Base-by-base conservation (phyloP, 92 coral and sea anemone species). In the Galaxea fascicularis region DNA sequence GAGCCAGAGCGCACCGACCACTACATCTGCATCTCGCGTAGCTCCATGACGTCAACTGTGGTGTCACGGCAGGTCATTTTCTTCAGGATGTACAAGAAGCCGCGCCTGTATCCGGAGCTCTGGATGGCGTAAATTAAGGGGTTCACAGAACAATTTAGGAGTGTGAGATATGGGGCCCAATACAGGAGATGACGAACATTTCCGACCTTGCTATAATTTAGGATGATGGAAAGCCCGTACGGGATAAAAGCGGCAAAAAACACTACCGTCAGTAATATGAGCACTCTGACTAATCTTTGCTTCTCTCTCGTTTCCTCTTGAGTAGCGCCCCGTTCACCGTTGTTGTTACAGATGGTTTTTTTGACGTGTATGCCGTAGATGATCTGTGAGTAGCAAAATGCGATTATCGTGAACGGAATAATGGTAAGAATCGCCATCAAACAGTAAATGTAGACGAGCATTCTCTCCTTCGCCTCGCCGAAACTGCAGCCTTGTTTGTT, bases 111-210 rank as follows among this genome's bases (percentile, higher is more conserved):
- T 85, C 88, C 87, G 13, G 92, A 86, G 82, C 98, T 94, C 59
- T 91, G 95, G 35, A 91, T 85, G 9, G 93, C 83, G 69, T 94
- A 94, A 21, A 94, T 88, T 14, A 94, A 88, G 7, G 98, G 98
- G 76, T 94, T 94, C 26, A 91, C 82, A 18, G 90, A 71, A 17
- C 92, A 91, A 47, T 87, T 92, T 1, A 87, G 79, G 63, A 90
- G 88, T 64, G 83, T 83, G 51, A 94, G 68, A 16, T 89, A 94
- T 46, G 54, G 57, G 24, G 49, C 5, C 9, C 46, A 54, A 8
- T 35, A 9, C 14, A 45, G 57, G 16, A 71, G 0, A 0, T 0
- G 0, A 3, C 16, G 20, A 14, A 10, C 7, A 9, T 69, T 52
- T 52, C 7, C 31, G 3, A 68, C 58, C 15, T 68, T 25, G 18